Conservation (phyloP, 2,888 invertebrate genomes). For the Caenorhabditis afra region DNA sequence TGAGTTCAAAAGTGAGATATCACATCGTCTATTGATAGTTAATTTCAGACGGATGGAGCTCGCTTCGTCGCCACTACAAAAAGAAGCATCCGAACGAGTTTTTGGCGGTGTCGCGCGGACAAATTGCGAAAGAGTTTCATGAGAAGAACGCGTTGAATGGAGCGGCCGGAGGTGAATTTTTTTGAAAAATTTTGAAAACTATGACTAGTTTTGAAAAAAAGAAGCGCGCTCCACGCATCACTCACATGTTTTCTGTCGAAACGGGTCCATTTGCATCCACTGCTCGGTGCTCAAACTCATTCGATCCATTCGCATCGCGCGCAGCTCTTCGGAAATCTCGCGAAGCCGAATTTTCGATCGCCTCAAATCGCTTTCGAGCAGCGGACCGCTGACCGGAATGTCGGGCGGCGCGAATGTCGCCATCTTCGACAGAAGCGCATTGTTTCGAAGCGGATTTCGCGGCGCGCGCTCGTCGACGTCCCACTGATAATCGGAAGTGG, state of each 20-base stretch:
- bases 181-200: too few species aligned
- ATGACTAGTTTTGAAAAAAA: conserved; percentile 1
- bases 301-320: conserved; percentile 43
- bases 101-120: background rate
- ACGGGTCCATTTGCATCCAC: conserved; percentile 35
- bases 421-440: background rate
- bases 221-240: conserved; percentile 13
- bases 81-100: background rate
- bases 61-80: conserved; percentile 7
- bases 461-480: conserved; percentile 14
- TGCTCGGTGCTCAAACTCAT: conserved; percentile 52
- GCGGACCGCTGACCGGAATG: conserved; percentile 51
- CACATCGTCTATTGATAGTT: too few species aligned
- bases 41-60: conserved; percentile 14
- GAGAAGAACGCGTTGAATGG: too few species aligned
- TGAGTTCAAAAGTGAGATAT: background rate
- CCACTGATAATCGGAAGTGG: conserved; percentile 54
- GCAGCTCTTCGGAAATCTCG: conserved; percentile 59
- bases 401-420: background rate
- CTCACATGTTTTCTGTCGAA: conserved; percentile 28
- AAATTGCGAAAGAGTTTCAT: background rate
- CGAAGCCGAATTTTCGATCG: conserved; percentile 49
- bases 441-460: background rate
- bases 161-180: background rate
- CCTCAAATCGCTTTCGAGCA: conserved; percentile 55